These are phyloP conservation scores for Capromys pilorides DNA, from an alignment of 2,797 vertebrate species.

Conservation along the genomic window DNA sequence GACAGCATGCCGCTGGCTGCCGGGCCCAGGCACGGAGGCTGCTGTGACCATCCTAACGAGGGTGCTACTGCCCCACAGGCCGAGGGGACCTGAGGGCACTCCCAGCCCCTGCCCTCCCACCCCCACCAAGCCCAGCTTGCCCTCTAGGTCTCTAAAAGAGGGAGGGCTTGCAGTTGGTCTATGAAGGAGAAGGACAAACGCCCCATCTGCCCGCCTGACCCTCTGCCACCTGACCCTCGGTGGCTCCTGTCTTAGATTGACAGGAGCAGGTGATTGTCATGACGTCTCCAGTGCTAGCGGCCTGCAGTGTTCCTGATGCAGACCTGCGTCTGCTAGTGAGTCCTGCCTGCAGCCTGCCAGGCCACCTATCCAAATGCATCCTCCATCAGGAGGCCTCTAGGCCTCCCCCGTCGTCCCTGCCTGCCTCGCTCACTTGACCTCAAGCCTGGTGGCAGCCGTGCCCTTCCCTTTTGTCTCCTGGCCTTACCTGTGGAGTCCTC, in stretches of 20 bases:
- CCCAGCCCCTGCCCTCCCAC: slow-evolving; percentile 53
- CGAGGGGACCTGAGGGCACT: slow-evolving; percentile 57
- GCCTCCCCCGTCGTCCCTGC: too few species aligned
- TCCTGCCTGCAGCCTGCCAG: rapidly evolving
- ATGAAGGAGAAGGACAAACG: neutral
- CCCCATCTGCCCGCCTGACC: rapidly evolving
- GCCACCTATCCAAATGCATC: too few species aligned
- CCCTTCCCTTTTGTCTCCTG: rapidly evolving
- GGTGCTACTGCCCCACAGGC: slow-evolving; percentile 82
- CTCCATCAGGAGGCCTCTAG: neutral
- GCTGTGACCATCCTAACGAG: slow-evolving; percentile 84
- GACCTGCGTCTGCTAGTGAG: rapidly evolving
- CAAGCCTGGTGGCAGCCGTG: rapidly evolving
- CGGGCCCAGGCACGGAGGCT: slow-evolving; percentile 34
- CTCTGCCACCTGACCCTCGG: too few species aligned
- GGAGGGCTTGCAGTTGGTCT: neutral
- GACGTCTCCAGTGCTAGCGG: rapidly evolving
- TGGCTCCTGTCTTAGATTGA: neutral
- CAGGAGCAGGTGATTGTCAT: rapidly evolving
- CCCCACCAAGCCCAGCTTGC: slow-evolving; percentile 56
- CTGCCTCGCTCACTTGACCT: rapidly evolving
- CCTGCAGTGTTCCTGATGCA: neutral
- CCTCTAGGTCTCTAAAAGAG: rapidly evolving
- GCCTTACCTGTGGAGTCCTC: neutral
- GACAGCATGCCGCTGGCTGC: slow-evolving; percentile 75